phyloP scores from a whole-genome alignment of 2,888 invertebrate species.

The Eupithecia abbreviata region DNA sequence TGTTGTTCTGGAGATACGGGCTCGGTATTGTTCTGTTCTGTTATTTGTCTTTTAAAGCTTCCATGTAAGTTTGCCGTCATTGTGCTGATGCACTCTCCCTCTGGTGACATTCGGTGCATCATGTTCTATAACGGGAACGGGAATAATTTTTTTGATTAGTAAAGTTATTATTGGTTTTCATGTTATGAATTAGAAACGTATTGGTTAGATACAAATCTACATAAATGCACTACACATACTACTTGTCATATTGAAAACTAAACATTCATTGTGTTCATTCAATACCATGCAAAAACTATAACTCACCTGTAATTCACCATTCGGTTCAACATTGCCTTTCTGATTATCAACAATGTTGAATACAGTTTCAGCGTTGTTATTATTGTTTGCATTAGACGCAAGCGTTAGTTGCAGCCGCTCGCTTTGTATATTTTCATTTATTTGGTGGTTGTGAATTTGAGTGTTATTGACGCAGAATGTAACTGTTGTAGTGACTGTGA shows the following conservation, averaged over 20 bases:
- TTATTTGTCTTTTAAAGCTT: constrained; percentile 85
- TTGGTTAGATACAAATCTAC: constrained; percentile 54
- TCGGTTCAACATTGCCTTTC: constrained; percentile 67
- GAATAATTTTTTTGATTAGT: constrained; percentile 60
- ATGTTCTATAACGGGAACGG: constrained; percentile 81
- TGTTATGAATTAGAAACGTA: constrained; percentile 33
- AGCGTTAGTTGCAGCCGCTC: constrained; percentile 82
- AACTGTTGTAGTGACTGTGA: constrained; percentile 93
- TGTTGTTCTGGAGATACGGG: constrained; percentile 75
- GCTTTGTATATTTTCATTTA: constrained; percentile 77
- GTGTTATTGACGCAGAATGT: constrained; percentile 90
- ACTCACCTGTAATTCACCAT: constrained; percentile 77
- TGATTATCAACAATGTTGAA: constrained; percentile 68
- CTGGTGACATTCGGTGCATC: constrained; percentile 88
- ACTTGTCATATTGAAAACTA: constrained; percentile 47
- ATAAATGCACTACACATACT: constrained; percentile 19
- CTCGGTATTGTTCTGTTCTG: constrained; percentile 73
- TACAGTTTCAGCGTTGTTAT: constrained; percentile 70
- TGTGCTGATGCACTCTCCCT: constrained; percentile 85
- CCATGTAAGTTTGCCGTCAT: constrained; percentile 87
- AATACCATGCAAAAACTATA: constrained; percentile 57
- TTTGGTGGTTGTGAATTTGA: constrained; percentile 81
- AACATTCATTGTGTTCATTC: constrained; percentile 39
- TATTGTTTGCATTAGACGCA: constrained; percentile 79
- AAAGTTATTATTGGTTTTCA: constrained; percentile 25